phyloP scores from a whole-genome alignment of 2,113 vertebrate genomes.

The Elachura formosa region DNA sequence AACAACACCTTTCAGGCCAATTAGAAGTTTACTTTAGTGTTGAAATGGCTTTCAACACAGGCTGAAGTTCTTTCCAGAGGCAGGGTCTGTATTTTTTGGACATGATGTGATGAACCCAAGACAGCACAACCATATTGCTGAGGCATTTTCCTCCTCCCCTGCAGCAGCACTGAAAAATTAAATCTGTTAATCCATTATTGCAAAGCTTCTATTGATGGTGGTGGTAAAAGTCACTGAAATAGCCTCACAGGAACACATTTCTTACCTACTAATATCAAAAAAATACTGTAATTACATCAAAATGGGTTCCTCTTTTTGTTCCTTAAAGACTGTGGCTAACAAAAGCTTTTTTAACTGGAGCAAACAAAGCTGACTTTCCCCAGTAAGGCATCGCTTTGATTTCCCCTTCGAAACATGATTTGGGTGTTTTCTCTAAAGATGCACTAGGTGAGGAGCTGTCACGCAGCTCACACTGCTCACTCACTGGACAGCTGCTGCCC shows the following conservation, averaged over 20 bases:
- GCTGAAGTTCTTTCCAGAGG: background rate
- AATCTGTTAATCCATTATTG: background rate
- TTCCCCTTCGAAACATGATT: background rate
- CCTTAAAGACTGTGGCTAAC: background rate
- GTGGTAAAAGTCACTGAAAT: background rate
- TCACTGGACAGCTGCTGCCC: background rate
- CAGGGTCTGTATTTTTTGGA: background rate
- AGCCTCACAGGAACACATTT: background rate
- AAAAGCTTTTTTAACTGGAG: background rate
- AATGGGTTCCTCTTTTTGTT: background rate
- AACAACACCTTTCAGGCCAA: background rate
- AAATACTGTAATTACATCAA: background rate
- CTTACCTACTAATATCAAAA: background rate
- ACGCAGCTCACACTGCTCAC: fast-evolving
- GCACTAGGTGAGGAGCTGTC: background rate
- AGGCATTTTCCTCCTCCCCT: background rate
- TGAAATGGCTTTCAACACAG: background rate
- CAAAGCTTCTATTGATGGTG: background rate
- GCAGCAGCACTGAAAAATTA: background rate
- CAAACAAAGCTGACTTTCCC: background rate
- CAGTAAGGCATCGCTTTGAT: background rate
- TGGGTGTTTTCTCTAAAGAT: background rate
- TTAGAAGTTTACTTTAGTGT: background rate
- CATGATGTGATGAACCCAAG: background rate
- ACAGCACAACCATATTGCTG: background rate